Evolutionary conservation across 30 jellyfish, hydroid and myxozoan genomes (phyloP), one percentile per base, ranked within the genome.

Genomic region (Hydractinia echinata): DNA sequence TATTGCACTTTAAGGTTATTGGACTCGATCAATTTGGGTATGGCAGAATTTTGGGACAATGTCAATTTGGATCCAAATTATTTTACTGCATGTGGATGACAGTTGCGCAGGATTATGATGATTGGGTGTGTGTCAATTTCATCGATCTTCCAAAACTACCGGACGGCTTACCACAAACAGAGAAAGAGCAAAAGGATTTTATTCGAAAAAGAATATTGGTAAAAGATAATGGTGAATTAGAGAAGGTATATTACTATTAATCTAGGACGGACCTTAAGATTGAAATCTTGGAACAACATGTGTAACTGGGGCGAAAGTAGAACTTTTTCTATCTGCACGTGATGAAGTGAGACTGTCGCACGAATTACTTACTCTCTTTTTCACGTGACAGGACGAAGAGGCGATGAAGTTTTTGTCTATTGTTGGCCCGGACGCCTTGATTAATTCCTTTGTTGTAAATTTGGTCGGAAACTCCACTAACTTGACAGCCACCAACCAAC

Each of bases 1-100:
- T 0, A 30, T 30, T 30, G 44, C 44, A 30, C 44, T 30, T 30
- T 30, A 30, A 86, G 95, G 95, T 86, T 55, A 74, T 86, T 53
- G 91, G 91, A 5, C 79, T 86, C 68, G 87, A 86, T 67, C 61
- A 81, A 80, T 11, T 4, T 18, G 95, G 95, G 14, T 74, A 79
- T 44, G 95, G 95, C 39, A 82, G 91, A 8, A 60, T 86, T 19
- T 82, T 86, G 6, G 95, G 95, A 10, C 95, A 86, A 62, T 86
- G 95, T 61, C 83, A 19, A 30, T 79, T 78, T 68, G 90, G 93
- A 6, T 73, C 95, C 2, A 86, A 86, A 67, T 58, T 86, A 19
- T 86, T 80, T 61, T 86, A 86, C 71, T 80, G 91, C 77, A 86
- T 86, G 95, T 86, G 95, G 95, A 67, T 67, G 77, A 86, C 95